A percentile compares a stretch with the other conserved stretches of the same genome.
Conservation (phyloP, 2,888 invertebrate species). For the Tinea trinotella region DNA sequence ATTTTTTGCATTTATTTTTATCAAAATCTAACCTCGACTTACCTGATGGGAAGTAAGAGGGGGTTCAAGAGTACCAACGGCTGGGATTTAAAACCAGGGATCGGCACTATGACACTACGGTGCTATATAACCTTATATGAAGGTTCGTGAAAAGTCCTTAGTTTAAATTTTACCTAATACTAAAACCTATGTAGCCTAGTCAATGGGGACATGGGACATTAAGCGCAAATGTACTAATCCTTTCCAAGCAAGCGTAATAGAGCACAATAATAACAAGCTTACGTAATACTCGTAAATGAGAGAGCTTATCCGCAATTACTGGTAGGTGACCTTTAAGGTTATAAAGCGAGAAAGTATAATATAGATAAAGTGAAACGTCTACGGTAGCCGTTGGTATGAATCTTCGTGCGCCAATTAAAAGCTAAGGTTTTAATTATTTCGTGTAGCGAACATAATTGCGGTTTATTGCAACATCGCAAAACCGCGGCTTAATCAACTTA, state of each 20-base stretch:
- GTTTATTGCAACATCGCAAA: constrained; percentile 36
- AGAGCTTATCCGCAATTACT: background rate
- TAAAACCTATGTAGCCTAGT: too few relatives aligned
- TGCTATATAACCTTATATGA: too few relatives aligned
- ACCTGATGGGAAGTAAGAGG: too few relatives aligned
- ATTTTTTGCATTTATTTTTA: too few relatives aligned
- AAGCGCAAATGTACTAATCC: too few relatives aligned
- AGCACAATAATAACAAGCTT: background rate
- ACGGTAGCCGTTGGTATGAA: constrained; percentile 15
- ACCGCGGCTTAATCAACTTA: constrained; percentile 29
- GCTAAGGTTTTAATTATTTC: constrained; percentile 32
- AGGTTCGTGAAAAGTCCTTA: too few relatives aligned
- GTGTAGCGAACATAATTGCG: constrained; percentile 36
- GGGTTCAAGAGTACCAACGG: too few relatives aligned
- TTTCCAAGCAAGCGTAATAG: background rate
- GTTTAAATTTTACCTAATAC: too few relatives aligned
- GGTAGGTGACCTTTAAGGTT: background rate
- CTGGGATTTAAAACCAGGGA: too few relatives aligned
- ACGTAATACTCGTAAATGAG: background rate
- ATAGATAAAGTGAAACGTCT: background rate
- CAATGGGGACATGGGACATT: too few relatives aligned
- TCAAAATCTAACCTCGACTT: too few relatives aligned
- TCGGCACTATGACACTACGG: too few relatives aligned
- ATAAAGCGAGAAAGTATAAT: background rate
- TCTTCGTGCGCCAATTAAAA: constrained; percentile 33